Conservation (phyloP, 2,888 invertebrate species). For the Leptinotarsa rubiginosa region DNA sequence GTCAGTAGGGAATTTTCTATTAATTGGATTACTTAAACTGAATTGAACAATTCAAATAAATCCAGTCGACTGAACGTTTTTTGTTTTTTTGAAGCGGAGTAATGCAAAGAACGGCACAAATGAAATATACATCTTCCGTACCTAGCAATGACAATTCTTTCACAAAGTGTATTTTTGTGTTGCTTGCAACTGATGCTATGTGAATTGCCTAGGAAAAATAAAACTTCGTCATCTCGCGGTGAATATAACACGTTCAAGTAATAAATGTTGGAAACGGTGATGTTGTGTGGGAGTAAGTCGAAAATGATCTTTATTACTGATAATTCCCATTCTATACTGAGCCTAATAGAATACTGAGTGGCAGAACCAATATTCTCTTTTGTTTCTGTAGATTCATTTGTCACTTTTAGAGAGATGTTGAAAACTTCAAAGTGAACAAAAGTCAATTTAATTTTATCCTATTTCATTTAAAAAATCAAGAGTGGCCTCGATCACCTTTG, state of each 20-base stretch:
- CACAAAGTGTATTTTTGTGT: neutral
- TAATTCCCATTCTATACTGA: conserved; percentile 3
- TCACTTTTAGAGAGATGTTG: neutral
- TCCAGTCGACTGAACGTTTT: neutral
- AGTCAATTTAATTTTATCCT: no score
- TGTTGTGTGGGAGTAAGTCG: neutral
- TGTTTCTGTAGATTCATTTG: neutral
- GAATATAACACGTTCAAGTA: neutral
- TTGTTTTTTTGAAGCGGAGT: no score
- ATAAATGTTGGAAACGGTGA: conserved; percentile 1
- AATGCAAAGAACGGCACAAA: neutral
- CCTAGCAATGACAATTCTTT: neutral
- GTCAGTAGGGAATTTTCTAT: neutral
- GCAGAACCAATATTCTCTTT: neutral
- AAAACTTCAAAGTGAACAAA: neutral
- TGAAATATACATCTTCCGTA: neutral
- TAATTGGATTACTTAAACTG: conserved; percentile 10
- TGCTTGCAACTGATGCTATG: neutral
- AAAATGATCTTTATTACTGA: neutral
- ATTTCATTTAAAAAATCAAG: no score
- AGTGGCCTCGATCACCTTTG: no score
- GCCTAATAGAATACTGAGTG: neutral
- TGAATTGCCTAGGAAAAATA: conserved; percentile 7
- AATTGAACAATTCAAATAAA: conserved; percentile 8
- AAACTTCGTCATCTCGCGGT: neutral